These are phyloP conservation scores for cat (Felis catus) DNA, from an alignment of 2,113 vertebrate genomes.

Conservation along the genomic window DNA sequence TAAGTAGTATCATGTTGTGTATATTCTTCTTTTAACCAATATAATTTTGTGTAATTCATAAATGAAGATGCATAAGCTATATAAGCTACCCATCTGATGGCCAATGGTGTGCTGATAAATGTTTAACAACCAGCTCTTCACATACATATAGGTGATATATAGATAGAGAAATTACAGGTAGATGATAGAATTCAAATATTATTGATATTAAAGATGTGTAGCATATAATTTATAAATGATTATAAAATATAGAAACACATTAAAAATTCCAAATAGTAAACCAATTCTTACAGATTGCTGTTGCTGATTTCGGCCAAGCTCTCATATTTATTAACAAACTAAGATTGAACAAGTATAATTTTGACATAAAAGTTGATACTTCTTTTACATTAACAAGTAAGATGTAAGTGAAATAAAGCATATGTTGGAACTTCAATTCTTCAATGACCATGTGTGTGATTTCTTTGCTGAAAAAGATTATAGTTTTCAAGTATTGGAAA, in stretches of 20 bases:
- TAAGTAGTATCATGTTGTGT: background rate
- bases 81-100: background rate
- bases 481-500: constrained; percentile 18
- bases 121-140: background rate
- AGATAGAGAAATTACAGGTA: background rate
- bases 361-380: background rate
- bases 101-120: background rate
- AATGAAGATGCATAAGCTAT: background rate
- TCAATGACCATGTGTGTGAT: background rate
- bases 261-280: background rate
- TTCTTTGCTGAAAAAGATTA: background rate
- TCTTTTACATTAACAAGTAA: constrained; percentile 24
- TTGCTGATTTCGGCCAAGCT: background rate
- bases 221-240: background rate
- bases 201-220: background rate
- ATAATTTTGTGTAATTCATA: background rate
- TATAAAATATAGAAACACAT: background rate
- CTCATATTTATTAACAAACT: background rate
- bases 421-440: background rate
- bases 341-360: background rate
- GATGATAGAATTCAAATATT: background rate
- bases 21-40: background rate
- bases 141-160: background rate
- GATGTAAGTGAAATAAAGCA: background rate
- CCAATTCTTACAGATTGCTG: background rate